phyloP scores from a whole-genome alignment of 2,113 vertebrate genomes.

The Prochilodus magdalenae region DNA sequence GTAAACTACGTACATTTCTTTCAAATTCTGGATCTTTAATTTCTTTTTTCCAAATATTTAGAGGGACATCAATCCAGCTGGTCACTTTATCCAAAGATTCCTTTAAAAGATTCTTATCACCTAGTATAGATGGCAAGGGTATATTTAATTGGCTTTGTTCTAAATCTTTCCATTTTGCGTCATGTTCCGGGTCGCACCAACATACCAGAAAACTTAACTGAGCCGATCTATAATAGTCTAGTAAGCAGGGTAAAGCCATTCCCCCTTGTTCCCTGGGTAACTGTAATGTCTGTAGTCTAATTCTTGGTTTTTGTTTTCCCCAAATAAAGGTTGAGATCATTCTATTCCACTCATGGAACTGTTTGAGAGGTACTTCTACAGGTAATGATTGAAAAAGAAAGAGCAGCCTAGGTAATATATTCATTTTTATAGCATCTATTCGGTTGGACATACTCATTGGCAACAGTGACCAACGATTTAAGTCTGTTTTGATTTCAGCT shows the following conservation, averaged over 20 bases:
- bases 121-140: not conserved
- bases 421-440: slow-evolving; percentile 17
- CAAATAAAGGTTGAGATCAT: slow-evolving; percentile 28
- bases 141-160: not conserved
- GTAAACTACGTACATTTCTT: too few relatives aligned
- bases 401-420: not conserved
- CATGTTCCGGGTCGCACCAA: not conserved
- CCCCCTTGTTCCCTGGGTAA: not conserved
- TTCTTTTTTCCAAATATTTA: too few relatives aligned
- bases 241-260: not conserved
- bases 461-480: not conserved
- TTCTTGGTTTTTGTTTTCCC: not conserved
- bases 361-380: slow-evolving; percentile 6
- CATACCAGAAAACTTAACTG: not conserved
- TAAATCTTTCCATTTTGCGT: slow-evolving; percentile 8
- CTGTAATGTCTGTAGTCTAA: too few relatives aligned
- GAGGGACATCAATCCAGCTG: too few relatives aligned
- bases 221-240: slow-evolving; percentile 1
- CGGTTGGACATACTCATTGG: not conserved
- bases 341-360: slow-evolving; percentile 8
- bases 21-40: too few relatives aligned
- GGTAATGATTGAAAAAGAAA: slow-evolving; percentile 24
- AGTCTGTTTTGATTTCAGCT: not conserved
- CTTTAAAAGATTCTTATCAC: too few relatives aligned
- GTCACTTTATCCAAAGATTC: too few relatives aligned